Evolutionary conservation across 2,888 invertebrate genomes (phyloP).

Genomic region (Pyrgus malvae): DNA sequence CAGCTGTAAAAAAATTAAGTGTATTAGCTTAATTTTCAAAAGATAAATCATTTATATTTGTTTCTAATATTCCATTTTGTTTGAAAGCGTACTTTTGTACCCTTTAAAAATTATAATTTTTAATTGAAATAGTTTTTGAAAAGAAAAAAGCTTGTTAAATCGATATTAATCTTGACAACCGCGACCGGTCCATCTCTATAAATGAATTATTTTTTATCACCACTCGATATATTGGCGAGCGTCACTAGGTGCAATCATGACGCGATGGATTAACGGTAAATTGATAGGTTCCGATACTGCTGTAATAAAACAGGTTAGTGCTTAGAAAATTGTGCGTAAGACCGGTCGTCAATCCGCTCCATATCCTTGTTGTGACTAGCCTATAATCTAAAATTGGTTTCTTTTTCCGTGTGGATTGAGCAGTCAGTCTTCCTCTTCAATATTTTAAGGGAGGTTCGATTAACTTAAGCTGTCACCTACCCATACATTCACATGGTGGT

Average conservation of each 20-base stretch:
- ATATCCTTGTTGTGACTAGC: neutral
- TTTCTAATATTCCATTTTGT: no score
- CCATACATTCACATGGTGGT: no score
- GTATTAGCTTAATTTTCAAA: no score
- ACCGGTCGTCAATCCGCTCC: neutral
- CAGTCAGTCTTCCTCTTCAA: no score
- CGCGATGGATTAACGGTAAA: conserved; percentile 54
- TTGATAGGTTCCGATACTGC: conserved; percentile 39
- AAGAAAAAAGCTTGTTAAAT: neutral
- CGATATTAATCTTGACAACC: conserved; percentile 6
- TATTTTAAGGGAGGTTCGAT: no score
- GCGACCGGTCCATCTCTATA: conserved; percentile 9
- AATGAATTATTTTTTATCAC: conserved; percentile 30
- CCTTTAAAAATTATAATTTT: no score
- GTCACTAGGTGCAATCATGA: conserved; percentile 23
- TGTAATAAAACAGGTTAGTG: conserved; percentile 32
- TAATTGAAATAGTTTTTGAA: no score
- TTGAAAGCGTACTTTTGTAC: no score
- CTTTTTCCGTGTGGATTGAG: no score
- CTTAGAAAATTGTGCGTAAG: conserved; percentile 26
- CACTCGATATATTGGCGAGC: conserved; percentile 34
- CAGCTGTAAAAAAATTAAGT: no score
- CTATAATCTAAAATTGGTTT: conserved; percentile 5
- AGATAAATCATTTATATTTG: no score
- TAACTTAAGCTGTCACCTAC: no score